phyloP scores from a whole-genome alignment of 1,140 invertebrate genomes.

The Papilio helenus region DNA sequence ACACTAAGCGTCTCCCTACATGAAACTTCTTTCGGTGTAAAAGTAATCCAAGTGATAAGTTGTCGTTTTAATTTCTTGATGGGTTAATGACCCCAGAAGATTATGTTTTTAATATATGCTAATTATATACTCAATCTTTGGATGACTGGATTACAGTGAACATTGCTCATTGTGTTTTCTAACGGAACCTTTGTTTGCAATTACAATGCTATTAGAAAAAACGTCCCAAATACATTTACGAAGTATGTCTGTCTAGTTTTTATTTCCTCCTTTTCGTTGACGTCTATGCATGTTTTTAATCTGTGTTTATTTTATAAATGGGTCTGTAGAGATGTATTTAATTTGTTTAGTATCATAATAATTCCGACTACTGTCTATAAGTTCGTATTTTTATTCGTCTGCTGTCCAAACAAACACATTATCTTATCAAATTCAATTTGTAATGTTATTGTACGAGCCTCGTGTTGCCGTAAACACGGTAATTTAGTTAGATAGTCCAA shows the following conservation, averaged over 20 bases:
- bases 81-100: background rate
- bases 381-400: background rate
- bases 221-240: background rate
- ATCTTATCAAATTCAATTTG: conserved; percentile 27
- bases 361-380: background rate
- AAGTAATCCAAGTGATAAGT: background rate
- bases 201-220: background rate
- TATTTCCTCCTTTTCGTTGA: background rate
- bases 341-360: background rate
- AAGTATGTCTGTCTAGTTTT: background rate
- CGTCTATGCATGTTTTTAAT: too few relatives aligned
- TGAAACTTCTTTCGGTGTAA: too few relatives aligned
- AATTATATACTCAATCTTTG: background rate
- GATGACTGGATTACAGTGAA: background rate
- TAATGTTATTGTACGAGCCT: conserved; percentile 2
- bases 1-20: too few relatives aligned
- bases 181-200: background rate
- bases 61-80: background rate
- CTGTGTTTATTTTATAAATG: too few relatives aligned
- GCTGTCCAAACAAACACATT: background rate
- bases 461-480: background rate
- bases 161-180: background rate
- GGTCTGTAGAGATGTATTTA: too few relatives aligned
- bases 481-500: background rate
- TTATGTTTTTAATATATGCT: background rate